Base-by-base conservation (phyloP, 2,888 invertebrate genomes). In the Idaea aversata region DNA sequence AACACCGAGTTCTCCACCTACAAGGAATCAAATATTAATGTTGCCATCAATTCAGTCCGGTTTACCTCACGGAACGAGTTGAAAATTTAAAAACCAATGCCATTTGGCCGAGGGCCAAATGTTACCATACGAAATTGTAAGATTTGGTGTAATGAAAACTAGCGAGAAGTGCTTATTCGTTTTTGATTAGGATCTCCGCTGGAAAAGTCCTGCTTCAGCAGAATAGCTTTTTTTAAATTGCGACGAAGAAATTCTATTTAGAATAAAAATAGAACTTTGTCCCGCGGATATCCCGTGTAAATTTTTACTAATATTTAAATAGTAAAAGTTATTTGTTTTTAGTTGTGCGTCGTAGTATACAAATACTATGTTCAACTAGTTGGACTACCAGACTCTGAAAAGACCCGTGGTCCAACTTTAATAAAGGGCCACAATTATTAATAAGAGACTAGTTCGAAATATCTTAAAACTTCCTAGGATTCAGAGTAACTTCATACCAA, bases 21-120 rank as follows among this genome's bases (percentile, higher is more conserved):
- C 63, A 64, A 63, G 61, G 65, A 66, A 79, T 84, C 78, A 82
- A 86, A 82, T 84, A 85, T 84, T 84, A 85, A 86, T 83, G 76
- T 77, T 77, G 76, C 81, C 81, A 86, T 85, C 83, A 85, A 84
- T 84, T 81, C 77, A 64, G 67, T 66, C 71, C 72, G 77, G 76
- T 76, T 78, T 77, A 78, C 77, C 77, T 78, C 75, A 68, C 69
- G 73, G 71, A 47, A 73, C 75, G 79, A 78, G 82, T 86, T 84
- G 82, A 87, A 88, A 86, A 85, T 86, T 87, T 82, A 78, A 85
- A 87, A 85, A 83, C 84, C 84, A 81, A 86, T 86, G 84, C 83
- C 79, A 85, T 89, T 88, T 90, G 89, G 90, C 83, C 61, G 57
- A 36, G 61, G 67, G 78, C 88, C 90, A 88, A 78, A 76, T 72